phyloP scores from a whole-genome alignment of 2,113 vertebrate species.

The Gallinago undulata region DNA sequence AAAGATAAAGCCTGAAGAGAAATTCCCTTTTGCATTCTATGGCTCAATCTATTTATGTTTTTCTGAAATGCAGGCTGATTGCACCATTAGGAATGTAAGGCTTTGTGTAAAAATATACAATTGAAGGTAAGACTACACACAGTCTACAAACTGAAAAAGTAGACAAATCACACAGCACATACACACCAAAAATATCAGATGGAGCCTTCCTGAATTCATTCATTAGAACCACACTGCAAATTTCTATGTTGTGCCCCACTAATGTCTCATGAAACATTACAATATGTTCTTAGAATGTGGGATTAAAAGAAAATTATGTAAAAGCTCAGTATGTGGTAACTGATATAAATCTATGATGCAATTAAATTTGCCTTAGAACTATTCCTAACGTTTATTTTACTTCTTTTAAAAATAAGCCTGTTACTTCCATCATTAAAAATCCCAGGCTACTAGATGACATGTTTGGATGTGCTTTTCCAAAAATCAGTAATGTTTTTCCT shows the following conservation, averaged over 20 bases:
- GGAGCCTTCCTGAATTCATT: background rate
- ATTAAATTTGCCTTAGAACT: background rate
- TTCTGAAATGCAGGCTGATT: background rate
- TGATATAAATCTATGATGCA: background rate
- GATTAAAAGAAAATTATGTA: background rate
- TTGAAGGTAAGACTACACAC: background rate
- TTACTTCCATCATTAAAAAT: background rate
- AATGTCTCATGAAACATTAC: background rate
- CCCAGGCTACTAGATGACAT: background rate
- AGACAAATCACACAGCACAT: background rate
- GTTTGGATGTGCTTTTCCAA: background rate
- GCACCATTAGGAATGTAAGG: background rate
- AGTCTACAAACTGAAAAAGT: background rate
- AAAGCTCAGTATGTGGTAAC: background rate
- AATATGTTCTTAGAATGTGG: background rate
- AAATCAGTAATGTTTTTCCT: background rate
- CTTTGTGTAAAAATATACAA: background rate
- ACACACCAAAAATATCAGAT: background rate
- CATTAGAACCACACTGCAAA: background rate
- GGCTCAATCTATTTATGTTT: background rate
- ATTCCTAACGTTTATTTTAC: background rate
- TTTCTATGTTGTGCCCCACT: background rate
- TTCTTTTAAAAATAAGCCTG: background rate
- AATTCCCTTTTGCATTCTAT: background rate
- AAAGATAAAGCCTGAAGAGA: background rate